These are phyloP conservation scores for Drosophila ananassae DNA, from an alignment of 1,140 invertebrate species.

Conservation along the genomic window DNA sequence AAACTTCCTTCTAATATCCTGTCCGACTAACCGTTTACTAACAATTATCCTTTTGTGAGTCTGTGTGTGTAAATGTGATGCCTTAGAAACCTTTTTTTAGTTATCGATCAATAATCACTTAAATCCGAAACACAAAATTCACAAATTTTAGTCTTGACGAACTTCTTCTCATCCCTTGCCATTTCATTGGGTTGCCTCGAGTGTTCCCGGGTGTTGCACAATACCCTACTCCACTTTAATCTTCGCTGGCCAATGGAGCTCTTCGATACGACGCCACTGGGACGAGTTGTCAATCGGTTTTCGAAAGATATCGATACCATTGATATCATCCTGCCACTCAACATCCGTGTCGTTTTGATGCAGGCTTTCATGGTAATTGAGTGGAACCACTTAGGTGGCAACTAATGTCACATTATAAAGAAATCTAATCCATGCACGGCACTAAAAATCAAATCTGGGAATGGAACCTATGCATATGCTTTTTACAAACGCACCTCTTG, in stretches of 20 bases:
- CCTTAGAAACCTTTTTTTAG: background rate
- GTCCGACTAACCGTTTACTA: slow-evolving; percentile 5
- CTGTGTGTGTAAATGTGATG: slow-evolving; percentile 28
- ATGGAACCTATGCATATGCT: background rate
- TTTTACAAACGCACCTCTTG: slow-evolving; percentile 15
- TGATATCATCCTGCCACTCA: slow-evolving; percentile 86
- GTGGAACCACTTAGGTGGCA: background rate
- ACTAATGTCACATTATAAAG: slow-evolving; percentile 2
- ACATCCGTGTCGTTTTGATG: slow-evolving; percentile 81
- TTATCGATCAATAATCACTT: slow-evolving; percentile 13
- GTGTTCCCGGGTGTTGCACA: slow-evolving; percentile 85
- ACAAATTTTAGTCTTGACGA: slow-evolving; percentile 73
- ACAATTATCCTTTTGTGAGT: slow-evolving; percentile 32
- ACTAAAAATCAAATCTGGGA: background rate
- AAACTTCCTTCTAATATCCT: background rate
- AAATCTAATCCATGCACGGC: slow-evolving; percentile 25
- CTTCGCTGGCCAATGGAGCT: slow-evolving; percentile 89
- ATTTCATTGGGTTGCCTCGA: slow-evolving; percentile 83
- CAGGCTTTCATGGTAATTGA: slow-evolving; percentile 82
- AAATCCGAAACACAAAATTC: slow-evolving; percentile 8
- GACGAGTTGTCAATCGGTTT: slow-evolving; percentile 91
- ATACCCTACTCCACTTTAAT: slow-evolving; percentile 86
- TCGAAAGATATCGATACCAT: slow-evolving; percentile 90
- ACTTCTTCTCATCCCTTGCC: slow-evolving; percentile 78
- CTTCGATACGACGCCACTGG: slow-evolving; percentile 91